Conservation (phyloP, 1,140 invertebrate genomes). For the Drusus annulatus region DNA sequence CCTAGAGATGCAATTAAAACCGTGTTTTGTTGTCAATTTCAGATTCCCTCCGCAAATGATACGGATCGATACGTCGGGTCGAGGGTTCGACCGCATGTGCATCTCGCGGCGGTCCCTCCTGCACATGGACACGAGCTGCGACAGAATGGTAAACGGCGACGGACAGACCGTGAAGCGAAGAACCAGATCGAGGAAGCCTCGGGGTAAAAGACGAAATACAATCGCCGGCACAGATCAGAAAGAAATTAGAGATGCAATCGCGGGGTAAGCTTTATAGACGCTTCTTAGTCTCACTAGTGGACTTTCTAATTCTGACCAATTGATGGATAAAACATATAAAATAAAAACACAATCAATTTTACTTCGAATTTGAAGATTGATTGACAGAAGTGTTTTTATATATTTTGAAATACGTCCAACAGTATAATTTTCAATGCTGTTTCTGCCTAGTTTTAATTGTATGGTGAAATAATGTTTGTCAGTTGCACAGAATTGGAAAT, state of each 20-base stretch:
- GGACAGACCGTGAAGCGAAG: conserved; percentile 78
- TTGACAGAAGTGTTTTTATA: too few species aligned
- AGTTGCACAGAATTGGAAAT: conserved; percentile 27
- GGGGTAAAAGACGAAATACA: conserved; percentile 89
- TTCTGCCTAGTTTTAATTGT: not conserved
- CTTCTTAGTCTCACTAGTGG: conserved; percentile 58
- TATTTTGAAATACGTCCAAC: too few species aligned
- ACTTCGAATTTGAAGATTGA: too few species aligned
- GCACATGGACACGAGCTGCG: conserved; percentile 71
- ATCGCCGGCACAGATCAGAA: conserved; percentile 91
- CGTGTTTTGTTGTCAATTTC: conserved; percentile 51
- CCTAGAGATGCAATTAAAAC: too few species aligned
- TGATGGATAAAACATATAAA: not conserved
- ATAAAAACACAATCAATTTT: too few species aligned
- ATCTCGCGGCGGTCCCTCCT: conserved; percentile 84
- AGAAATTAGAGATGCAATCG: conserved; percentile 85
- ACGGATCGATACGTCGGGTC: conserved; percentile 88
- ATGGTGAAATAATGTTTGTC: not conserved
- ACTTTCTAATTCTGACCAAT: conserved; percentile 23
- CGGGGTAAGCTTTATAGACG: conserved; percentile 78
- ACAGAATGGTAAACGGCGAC: conserved; percentile 65
- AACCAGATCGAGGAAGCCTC: conserved; percentile 81
- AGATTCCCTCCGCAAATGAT: conserved; percentile 91
- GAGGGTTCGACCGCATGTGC: conserved; percentile 89
- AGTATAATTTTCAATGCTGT: too few species aligned